These are phyloP conservation scores for Eulemur rufifrons DNA, from an alignment of 2,113 vertebrate genomes.

Conservation along the genomic window DNA sequence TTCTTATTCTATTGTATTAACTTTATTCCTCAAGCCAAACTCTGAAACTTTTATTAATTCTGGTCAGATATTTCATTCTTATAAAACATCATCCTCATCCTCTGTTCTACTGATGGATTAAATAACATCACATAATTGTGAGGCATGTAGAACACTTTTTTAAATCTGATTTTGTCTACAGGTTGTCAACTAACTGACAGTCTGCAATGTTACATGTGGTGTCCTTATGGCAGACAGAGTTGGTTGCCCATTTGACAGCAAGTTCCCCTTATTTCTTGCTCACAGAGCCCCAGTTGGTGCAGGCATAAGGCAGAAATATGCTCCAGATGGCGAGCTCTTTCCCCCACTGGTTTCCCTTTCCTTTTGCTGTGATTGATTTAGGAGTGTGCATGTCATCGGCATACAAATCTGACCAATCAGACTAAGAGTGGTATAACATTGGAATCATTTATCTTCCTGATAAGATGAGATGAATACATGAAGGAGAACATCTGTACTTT, in stretches of 20 bases:
- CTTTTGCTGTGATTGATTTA: neutral
- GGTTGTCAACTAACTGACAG: neutral
- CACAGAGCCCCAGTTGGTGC: neutral
- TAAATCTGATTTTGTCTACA: neutral
- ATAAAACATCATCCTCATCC: neutral
- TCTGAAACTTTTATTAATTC: slow-evolving; percentile 1
- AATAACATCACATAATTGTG: neutral
- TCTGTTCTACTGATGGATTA: neutral
- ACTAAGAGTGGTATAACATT: neutral
- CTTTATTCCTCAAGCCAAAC: slow-evolving; percentile 31
- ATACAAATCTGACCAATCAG: neutral
- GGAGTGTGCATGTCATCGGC: neutral
- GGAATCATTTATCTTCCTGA: neutral
- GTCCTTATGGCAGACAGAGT: neutral
- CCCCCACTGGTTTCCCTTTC: neutral
- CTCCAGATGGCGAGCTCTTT: neutral
- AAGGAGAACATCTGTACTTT: neutral
- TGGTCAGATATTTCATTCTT: neutral
- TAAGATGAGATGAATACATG: neutral
- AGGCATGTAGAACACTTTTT: neutral
- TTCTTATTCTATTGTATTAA: slow-evolving; percentile 8
- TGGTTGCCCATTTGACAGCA: neutral
- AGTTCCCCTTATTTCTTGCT: neutral
- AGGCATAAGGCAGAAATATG: neutral
- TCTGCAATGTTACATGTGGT: neutral